A percentile compares a stretch with the other conserved stretches of the same genome.
Conservation (phyloP, 2,888 invertebrate genomes). For the Marronus borbonicus region DNA sequence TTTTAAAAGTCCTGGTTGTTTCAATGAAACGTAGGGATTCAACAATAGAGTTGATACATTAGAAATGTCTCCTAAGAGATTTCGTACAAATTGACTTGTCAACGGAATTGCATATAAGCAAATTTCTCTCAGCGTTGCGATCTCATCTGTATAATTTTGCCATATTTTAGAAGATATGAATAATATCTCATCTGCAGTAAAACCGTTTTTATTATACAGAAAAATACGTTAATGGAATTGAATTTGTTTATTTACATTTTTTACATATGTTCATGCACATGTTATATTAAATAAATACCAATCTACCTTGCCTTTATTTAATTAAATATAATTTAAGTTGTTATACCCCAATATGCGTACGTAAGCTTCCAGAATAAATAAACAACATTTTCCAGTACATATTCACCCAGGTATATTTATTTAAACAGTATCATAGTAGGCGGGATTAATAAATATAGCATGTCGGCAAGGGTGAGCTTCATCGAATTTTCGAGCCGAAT, state of each 20-base stretch:
- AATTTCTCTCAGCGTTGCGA: neutral
- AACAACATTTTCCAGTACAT: no score
- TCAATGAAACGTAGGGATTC: no score
- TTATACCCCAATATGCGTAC: no score
- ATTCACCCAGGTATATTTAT: neutral
- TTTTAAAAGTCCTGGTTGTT: no score
- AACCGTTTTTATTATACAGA: no score
- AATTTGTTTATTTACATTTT: neutral
- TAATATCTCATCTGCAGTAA: no score
- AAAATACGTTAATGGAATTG: neutral
- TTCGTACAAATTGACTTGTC: slow-evolving; percentile 12
- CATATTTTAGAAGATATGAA: slow-evolving; percentile 1
- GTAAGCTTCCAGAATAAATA: no score
- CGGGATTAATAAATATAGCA: slow-evolving; percentile 2
- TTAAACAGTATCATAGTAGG: neutral
- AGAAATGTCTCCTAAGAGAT: neutral
- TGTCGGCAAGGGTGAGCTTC: slow-evolving; percentile 10
- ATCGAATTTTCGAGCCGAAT: slow-evolving; percentile 17
- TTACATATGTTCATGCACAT: neutral
- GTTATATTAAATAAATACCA: neutral
- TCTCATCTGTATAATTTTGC: slow-evolving; percentile 4
- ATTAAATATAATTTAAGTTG: no score
- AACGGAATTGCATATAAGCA: slow-evolving; percentile 1
- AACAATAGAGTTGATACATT: neutral
- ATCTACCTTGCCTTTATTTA: neutral